These are phyloP conservation scores for Ectropis grisescens DNA, from an alignment of 1,140 invertebrate genomes.

Conservation along the genomic window DNA sequence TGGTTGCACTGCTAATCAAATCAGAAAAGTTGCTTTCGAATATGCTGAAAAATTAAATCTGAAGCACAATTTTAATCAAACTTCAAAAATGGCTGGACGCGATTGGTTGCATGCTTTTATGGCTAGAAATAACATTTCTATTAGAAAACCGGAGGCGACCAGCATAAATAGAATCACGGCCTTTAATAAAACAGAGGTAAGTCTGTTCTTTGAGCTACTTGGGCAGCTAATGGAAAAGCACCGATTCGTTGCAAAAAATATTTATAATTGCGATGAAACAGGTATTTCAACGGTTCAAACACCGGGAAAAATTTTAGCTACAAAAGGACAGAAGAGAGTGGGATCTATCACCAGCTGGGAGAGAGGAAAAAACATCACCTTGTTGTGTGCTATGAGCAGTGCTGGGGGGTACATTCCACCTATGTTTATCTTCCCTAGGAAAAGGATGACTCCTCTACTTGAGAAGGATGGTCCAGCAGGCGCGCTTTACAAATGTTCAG, in stretches of 20 bases:
- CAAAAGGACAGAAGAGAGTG: slow-evolving; percentile 21
- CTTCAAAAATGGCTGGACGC: slow-evolving; percentile 23
- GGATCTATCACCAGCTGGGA: slow-evolving; percentile 35
- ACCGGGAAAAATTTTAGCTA: slow-evolving; percentile 20
- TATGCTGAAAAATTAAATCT: slow-evolving; percentile 23
- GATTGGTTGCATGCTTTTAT: slow-evolving; percentile 23
- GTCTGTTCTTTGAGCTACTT: slow-evolving; percentile 22
- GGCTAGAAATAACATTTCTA: slow-evolving; percentile 24
- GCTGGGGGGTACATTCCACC: slow-evolving; percentile 41
- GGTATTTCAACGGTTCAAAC: slow-evolving; percentile 25
- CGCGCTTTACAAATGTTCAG: slow-evolving; percentile 22
- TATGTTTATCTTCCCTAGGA: slow-evolving; percentile 45
- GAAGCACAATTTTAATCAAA: slow-evolving; percentile 25
- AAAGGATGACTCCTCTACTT: slow-evolving; percentile 24
- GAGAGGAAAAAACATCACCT: slow-evolving; percentile 32
- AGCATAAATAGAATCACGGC: slow-evolving; percentile 32
- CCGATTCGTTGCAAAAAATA: slow-evolving; percentile 19
- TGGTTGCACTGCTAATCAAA: slow-evolving; percentile 22
- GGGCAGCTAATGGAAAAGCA: slow-evolving; percentile 25
- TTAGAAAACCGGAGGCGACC: slow-evolving; percentile 21
- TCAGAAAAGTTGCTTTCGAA: slow-evolving; percentile 22
- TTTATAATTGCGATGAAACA: slow-evolving; percentile 31
- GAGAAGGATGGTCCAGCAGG: slow-evolving; percentile 27
- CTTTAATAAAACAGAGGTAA: slow-evolving; percentile 30
- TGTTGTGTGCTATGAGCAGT: slow-evolving; percentile 28